phyloP scores from a whole-genome alignment of 1,140 invertebrate genomes.

The Macrobrachium rosenbergii region DNA sequence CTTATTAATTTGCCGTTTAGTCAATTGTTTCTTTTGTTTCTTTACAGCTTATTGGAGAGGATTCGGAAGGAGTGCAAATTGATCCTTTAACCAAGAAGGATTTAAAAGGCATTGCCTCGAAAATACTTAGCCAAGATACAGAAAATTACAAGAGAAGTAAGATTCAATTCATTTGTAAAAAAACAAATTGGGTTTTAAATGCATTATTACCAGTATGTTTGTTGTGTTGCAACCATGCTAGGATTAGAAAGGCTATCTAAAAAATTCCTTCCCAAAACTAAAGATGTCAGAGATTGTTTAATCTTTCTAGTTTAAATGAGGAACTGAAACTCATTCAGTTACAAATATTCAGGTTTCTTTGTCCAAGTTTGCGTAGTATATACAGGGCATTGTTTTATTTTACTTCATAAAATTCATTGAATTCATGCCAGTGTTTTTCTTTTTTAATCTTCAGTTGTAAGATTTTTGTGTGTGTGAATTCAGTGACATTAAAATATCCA shows the following conservation, averaged over 20 bases:
- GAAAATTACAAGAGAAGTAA: constrained; percentile 37
- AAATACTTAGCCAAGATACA: constrained; percentile 46
- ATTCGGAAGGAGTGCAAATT: not conserved
- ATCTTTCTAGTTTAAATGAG: too few relatives aligned
- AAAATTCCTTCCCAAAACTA: too few relatives aligned
- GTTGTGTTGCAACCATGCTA: not conserved
- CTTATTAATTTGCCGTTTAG: not conserved
- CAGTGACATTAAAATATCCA: not conserved
- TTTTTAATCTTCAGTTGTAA: too few relatives aligned
- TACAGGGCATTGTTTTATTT: too few relatives aligned
- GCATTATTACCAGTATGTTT: not conserved
- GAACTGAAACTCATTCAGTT: too few relatives aligned
- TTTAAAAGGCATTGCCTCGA: constrained; percentile 33
- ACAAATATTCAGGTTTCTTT: too few relatives aligned
- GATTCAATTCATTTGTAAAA: not conserved
- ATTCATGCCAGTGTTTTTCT: too few relatives aligned
- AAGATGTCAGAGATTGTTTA: too few relatives aligned
- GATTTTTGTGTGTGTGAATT: not conserved
- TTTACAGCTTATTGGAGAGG: constrained; percentile 12
- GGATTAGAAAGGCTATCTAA: not conserved
- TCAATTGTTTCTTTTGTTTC: not conserved
- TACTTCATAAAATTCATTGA: too few relatives aligned
- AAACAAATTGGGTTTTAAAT: too few relatives aligned
- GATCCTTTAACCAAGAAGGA: constrained; percentile 14
- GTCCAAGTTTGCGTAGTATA: too few relatives aligned